Percentiles rank a stretch among this genome's conserved stretches.
Conservation (phyloP, 2,113 vertebrate species). For the Myrmophylax atrothorax region DNA sequence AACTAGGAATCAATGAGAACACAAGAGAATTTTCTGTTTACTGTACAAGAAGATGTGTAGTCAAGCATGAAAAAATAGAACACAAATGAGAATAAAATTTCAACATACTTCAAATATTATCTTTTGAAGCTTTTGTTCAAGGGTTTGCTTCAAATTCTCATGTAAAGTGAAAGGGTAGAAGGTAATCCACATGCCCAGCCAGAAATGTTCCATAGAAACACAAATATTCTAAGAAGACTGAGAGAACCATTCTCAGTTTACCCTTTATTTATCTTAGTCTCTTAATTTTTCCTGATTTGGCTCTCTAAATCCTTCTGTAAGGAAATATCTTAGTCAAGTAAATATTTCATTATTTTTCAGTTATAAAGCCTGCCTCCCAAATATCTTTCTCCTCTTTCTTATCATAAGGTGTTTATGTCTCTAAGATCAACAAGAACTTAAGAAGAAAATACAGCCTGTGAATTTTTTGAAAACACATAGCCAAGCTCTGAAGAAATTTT, state of each 20-base stretch:
- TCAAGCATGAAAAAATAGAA: neutral
- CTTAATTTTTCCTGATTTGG: neutral
- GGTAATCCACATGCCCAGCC: neutral
- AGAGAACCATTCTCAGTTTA: neutral
- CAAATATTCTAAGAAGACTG: neutral
- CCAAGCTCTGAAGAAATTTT: neutral
- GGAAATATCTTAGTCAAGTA: neutral
- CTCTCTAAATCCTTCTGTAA: neutral
- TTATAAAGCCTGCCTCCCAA: neutral
- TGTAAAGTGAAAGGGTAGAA: neutral
- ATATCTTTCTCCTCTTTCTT: neutral
- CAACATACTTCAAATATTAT: neutral
- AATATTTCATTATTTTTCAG: neutral
- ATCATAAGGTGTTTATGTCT: neutral
- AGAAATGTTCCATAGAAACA: neutral
- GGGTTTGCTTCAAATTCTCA: neutral
- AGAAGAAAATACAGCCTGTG: neutral
- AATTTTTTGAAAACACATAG: neutral
- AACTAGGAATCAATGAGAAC: neutral
- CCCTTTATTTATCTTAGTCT: neutral
- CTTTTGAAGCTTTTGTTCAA: neutral
- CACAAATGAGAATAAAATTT: neutral
- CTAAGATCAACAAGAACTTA: neutral
- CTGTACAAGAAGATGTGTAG: neutral
- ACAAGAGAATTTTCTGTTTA: neutral